Evolutionary conservation across 2,888 invertebrate genomes (phyloP).

Genomic region (Lobophora halterata): DNA sequence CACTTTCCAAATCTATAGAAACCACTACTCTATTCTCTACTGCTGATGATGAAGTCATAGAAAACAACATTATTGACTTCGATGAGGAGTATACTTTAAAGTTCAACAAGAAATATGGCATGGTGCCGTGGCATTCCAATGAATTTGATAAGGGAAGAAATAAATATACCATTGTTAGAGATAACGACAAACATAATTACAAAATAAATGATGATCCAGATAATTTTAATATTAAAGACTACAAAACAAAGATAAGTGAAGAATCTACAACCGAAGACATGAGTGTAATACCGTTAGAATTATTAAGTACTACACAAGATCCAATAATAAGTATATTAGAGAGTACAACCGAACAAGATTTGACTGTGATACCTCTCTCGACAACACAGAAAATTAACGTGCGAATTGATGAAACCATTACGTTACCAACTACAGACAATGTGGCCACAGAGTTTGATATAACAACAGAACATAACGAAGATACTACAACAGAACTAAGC

Average conservation of each 20-base stretch:
- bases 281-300: slow-evolving; percentile 68
- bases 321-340: slow-evolving; percentile 49
- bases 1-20: slow-evolving; percentile 48
- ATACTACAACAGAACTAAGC: slow-evolving; percentile 29
- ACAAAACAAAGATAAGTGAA: slow-evolving; percentile 24
- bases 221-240: slow-evolving; percentile 21
- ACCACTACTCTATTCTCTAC: slow-evolving; percentile 34
- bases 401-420: slow-evolving; percentile 53
- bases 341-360: slow-evolving; percentile 60
- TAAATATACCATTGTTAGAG: slow-evolving; percentile 59
- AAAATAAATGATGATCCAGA: slow-evolving; percentile 21
- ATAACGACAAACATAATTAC: slow-evolving; percentile 29
- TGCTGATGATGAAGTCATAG: slow-evolving; percentile 46
- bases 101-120: slow-evolving; percentile 58
- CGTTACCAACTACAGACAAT: slow-evolving; percentile 52
- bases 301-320: slow-evolving; percentile 66
- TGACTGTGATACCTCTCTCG: slow-evolving; percentile 65
- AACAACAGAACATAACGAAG: slow-evolving; percentile 25
- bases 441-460: slow-evolving; percentile 27
- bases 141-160: slow-evolving; percentile 56
- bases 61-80: slow-evolving; percentile 70
- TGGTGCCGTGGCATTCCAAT: slow-evolving; percentile 52
- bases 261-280: slow-evolving; percentile 53
- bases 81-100: slow-evolving; percentile 64
- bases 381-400: slow-evolving; percentile 51